Evolutionary conservation across 2,888 invertebrate genomes (phyloP), one percentile per base, ranked within the genome.

Genomic region (Stenodera caucasica): DNA sequence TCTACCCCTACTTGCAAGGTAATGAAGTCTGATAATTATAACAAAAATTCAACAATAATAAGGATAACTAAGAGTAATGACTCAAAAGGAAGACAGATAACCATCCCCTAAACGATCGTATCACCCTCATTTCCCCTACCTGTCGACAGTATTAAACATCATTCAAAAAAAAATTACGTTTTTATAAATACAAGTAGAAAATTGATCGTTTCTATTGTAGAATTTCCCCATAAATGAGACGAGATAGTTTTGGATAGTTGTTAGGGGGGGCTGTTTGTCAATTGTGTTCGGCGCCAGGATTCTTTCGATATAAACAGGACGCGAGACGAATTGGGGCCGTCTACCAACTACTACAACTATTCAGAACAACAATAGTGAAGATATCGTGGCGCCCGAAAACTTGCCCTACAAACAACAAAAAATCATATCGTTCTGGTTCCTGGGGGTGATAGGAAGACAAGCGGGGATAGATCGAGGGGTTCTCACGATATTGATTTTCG

Each of bases 11-110:
- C 66, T 67, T 18, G 23, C 49, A 55, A 55, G 64, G 66, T 68
- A 68, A 72, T 71, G 71, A 72, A 71, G 70, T 70, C 70, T 69
- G 60, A 64, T 70, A 70, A 70, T 71, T 70, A 71, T 57, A 51
- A 40, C 67, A 67, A 69, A 69, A 67, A 70, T 67, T 54, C 67
- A 15, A 49, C 15, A 67, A 63, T 72, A 67, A 67, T 68, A 67
- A 69, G 65, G 67, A 69, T 67, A 67, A 67, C 68, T 61, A 65
- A 68, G 67, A 63, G 61, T 71, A 70, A 68, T 70, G 66, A 58
- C 69, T 70, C 69, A 71, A 68, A 68, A 12, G 9, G 45, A 21
- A 21, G 45, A 12, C 45, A 23, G 26, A 26, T 26, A 45, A 14
- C 8, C 37, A 15, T 37, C 40, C 40, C 18, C 18, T 18, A 8